A percentile compares a stretch with the other conserved stretches of the same genome.
phyloP scores from a whole-genome alignment of 2,797 vertebrate genomes.

The Arnoldichthys spilopterus region DNA sequence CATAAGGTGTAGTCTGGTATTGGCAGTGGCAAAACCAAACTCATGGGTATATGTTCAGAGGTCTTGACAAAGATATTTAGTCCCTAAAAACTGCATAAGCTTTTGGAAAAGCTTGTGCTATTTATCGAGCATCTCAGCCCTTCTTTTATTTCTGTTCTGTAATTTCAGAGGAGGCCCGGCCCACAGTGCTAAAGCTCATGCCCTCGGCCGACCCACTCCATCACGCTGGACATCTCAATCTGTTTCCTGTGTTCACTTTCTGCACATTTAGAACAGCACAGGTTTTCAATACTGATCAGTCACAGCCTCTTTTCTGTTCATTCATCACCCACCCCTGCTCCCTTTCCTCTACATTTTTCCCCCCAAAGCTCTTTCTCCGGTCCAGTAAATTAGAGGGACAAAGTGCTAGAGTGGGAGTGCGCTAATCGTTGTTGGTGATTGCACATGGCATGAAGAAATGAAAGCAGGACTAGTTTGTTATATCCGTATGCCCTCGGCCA shows the following conservation, averaged over 20 bases:
- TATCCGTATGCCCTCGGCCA: constrained; percentile 61
- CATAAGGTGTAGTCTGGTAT: no score
- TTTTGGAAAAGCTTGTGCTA: background rate
- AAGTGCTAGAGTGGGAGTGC: constrained; percentile 57
- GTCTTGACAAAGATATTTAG: constrained; percentile 2
- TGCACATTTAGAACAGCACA: constrained; percentile 72
- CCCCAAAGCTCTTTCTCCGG: constrained; percentile 16
- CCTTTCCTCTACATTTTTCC: constrained; percentile 26
- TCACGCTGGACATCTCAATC: constrained; percentile 77
- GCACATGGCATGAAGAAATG: constrained; percentile 65
- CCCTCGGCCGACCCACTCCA: constrained; percentile 70
- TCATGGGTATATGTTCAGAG: background rate
- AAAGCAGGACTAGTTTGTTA: constrained; percentile 64
- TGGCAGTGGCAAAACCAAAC: background rate
- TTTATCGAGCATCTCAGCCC: constrained; percentile 61
- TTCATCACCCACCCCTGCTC: constrained; percentile 69
- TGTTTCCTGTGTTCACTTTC: constrained; percentile 70
- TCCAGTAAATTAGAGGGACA: constrained; percentile 40
- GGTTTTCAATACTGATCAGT: constrained; percentile 76
- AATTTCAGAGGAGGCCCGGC: constrained; percentile 62
- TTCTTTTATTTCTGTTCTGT: constrained; percentile 64
- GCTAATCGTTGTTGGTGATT: constrained; percentile 65
- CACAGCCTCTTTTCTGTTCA: constrained; percentile 72
- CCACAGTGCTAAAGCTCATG: constrained; percentile 61
- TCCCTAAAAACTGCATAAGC: background rate